phyloP scores from a whole-genome alignment of 2,888 invertebrate species.

The Drosophila histrio region DNA sequence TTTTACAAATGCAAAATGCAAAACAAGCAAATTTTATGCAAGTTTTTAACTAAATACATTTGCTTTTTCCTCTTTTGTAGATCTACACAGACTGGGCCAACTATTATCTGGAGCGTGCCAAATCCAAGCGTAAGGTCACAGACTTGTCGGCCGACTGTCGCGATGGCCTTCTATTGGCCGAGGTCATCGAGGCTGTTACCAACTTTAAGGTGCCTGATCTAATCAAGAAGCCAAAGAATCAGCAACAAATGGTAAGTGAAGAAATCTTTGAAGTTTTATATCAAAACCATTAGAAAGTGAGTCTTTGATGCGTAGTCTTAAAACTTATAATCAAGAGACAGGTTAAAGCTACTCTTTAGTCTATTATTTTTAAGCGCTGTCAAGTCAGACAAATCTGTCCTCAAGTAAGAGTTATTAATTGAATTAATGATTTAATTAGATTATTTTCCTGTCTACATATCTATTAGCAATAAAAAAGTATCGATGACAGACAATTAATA shows the following conservation, averaged over 20 bases:
- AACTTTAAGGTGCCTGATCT: conserved; percentile 90
- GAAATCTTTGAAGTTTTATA: neutral
- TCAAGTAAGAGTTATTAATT: no score
- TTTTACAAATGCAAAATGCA: conserved; percentile 19
- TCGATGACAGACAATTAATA: no score
- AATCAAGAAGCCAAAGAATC: conserved; percentile 93
- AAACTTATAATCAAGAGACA: neutral
- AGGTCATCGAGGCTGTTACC: conserved; percentile 97
- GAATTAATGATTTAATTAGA: no score
- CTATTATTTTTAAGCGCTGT: neutral
- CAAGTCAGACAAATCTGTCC: no score
- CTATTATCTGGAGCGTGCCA: conserved; percentile 96
- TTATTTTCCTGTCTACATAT: no score
- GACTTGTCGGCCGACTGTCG: conserved; percentile 96
- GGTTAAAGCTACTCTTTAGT: neutral
- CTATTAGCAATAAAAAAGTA: no score
- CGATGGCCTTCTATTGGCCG: conserved; percentile 95
- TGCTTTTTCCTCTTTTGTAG: conserved; percentile 86
- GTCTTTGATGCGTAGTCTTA: no score
- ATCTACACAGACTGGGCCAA: conserved; percentile 99
- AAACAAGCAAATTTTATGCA: neutral
- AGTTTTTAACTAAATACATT: neutral
- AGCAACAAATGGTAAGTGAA: conserved; percentile 95
- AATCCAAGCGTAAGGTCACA: conserved; percentile 92
- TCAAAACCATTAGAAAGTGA: neutral